Percentiles rank a stretch among this genome's conserved stretches.
Evolutionary conservation across 2,113 vertebrate genomes (phyloP).

Genomic region (Dipodomys merriami): DNA sequence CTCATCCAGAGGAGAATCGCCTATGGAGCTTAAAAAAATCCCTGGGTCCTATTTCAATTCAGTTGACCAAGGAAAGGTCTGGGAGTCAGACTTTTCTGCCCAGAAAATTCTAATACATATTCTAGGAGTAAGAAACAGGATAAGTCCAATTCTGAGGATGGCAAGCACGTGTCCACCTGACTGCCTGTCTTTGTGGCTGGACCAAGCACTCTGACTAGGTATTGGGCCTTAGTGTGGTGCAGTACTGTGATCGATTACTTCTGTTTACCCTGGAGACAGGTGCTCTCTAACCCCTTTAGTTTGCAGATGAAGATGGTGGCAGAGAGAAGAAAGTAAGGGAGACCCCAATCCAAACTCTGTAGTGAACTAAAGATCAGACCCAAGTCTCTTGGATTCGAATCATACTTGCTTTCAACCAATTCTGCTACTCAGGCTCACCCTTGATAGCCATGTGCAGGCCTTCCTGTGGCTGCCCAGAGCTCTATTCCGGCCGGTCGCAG

Average conservation of each 20-base stretch:
- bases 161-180: neutral
- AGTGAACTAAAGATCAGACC: neutral
- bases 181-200: neutral
- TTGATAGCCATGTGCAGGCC: fast-evolving
- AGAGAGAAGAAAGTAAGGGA: neutral
- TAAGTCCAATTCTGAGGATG: neutral
- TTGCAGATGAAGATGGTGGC: neutral
- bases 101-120: neutral
- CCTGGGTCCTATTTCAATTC: neutral
- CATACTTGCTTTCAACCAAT: neutral
- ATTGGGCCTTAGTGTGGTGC: neutral
- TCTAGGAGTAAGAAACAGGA: neutral
- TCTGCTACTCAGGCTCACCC: neutral
- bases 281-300: neutral
- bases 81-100: neutral
- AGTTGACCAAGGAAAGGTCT: neutral
- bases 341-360: neutral
- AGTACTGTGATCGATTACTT: neutral
- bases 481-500: neutral
- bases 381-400: neutral
- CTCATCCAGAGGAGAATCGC: neutral
- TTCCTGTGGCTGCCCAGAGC: neutral
- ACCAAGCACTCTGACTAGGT: neutral
- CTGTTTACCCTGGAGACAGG: neutral
- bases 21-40: neutral